Evolutionary conservation across 2,888 invertebrate species (phyloP), one percentile per base, ranked within the genome.

Genomic region (Elegia similella): DNA sequence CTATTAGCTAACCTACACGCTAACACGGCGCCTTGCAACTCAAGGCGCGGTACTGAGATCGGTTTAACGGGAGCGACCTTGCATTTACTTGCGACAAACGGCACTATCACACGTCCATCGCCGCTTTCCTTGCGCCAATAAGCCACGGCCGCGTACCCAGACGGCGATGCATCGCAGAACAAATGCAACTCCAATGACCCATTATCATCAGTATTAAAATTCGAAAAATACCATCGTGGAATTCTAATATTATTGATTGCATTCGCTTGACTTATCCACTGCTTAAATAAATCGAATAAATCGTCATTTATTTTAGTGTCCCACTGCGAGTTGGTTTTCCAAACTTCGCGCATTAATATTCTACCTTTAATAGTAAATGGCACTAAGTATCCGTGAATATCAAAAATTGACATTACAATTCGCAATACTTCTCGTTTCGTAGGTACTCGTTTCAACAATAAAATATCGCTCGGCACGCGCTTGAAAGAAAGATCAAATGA

Each of bases 1-100:
- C 32, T 42, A 34, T 56, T 52, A 5, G 56, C 56, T 29, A 59
- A 42, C 0, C 59, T 38, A 13, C 47, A 42, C 6, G 52, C 56
- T 7, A 59, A 42, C n/a, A 59, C 16, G 0, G 56, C 56, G 1
- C 42, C 59, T 23, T 59, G 59, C n/a, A 59, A 15, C 42, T 59
- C 59, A 6, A 52, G 42, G 16, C 56, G n/a, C 10, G 59, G 59
- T 1, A 59, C 46, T 6, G 55, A 30, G 0, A 42, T 8, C 10
- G 10, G 10, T 10, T 55, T 59, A 1, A 52, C 17, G 8, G 59
- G 48, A n/a, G 46, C n/a, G 6, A 59, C 52, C 47, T 30, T 7
- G 53, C 16, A 42, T 44, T 56, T 44, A 42, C 48, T 48, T 0
- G 48, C 30, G 7, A 48, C 13, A 1, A 48, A 48, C 6, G 30